phyloP scores from a whole-genome alignment of 2,113 vertebrate genomes.

The Trachemys scripta region DNA sequence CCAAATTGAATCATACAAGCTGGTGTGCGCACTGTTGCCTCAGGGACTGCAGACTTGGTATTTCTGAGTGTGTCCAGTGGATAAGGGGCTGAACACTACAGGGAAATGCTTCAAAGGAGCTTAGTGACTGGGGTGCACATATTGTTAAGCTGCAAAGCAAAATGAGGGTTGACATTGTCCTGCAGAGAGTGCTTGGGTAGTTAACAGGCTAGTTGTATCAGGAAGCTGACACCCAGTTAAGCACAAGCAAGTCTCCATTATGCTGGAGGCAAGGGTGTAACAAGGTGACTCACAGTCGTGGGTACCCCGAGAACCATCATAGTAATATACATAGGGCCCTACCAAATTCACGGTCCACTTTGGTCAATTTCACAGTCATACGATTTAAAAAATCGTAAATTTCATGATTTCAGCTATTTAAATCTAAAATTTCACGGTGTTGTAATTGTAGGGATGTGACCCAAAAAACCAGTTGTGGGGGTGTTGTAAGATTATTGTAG shows the following conservation, averaged over 20 bases:
- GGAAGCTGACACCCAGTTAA: neutral
- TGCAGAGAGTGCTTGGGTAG: neutral
- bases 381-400: too few species aligned
- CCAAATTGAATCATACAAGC: neutral
- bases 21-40: neutral
- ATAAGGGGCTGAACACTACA: neutral
- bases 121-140: neutral
- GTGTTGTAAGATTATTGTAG: too few species aligned
- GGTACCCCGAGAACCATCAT: neutral
- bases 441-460: too few species aligned
- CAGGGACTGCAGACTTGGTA: neutral
- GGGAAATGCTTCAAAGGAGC: neutral
- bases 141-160: neutral
- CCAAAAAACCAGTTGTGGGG: too few species aligned
- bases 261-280: neutral
- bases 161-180: neutral
- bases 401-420: too few species aligned
- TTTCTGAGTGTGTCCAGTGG: neutral
- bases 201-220: neutral
- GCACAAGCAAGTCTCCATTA: neutral
- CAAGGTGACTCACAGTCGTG: neutral
- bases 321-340: neutral
- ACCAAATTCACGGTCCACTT: too few species aligned
- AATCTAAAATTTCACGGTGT: too few species aligned
- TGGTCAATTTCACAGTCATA: too few species aligned